Conservation (phyloP, 2,113 vertebrate genomes). For the Chamaetylas fuelleborni region DNA sequence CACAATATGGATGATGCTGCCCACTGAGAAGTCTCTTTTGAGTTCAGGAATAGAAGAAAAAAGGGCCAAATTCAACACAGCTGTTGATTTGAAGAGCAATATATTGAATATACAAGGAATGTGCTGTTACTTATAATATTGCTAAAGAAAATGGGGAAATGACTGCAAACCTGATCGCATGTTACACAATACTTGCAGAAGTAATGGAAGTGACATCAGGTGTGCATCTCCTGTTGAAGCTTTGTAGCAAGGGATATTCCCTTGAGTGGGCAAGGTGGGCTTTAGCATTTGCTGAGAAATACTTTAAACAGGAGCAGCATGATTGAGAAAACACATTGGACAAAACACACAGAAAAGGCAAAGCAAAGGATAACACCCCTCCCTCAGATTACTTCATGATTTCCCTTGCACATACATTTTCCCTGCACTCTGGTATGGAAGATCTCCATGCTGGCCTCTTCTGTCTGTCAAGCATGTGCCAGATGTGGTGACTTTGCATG, state of each 20-base stretch:
- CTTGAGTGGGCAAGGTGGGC: neutral
- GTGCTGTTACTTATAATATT: neutral
- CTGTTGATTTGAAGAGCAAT: neutral
- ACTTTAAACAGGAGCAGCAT: neutral
- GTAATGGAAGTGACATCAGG: neutral
- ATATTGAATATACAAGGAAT: neutral
- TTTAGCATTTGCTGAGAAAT: neutral
- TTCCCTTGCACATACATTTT: neutral
- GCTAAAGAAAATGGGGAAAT: neutral
- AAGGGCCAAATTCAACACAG: neutral
- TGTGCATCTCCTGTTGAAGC: neutral
- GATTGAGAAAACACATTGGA: neutral
- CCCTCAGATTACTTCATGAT: neutral
- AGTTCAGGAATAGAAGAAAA: neutral
- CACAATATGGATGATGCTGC: neutral
- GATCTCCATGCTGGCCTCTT: neutral
- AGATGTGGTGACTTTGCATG: neutral
- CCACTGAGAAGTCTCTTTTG: neutral
- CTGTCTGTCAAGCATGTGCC: neutral
- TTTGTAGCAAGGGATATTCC: neutral
- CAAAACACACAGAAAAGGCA: neutral
- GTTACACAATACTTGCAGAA: neutral
- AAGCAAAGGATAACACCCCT: neutral
- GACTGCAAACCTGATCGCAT: neutral
- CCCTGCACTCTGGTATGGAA: neutral